Evolutionary conservation across 2,797 vertebrate genomes (phyloP).

Genomic region (Lithobates sylvaticus): DNA sequence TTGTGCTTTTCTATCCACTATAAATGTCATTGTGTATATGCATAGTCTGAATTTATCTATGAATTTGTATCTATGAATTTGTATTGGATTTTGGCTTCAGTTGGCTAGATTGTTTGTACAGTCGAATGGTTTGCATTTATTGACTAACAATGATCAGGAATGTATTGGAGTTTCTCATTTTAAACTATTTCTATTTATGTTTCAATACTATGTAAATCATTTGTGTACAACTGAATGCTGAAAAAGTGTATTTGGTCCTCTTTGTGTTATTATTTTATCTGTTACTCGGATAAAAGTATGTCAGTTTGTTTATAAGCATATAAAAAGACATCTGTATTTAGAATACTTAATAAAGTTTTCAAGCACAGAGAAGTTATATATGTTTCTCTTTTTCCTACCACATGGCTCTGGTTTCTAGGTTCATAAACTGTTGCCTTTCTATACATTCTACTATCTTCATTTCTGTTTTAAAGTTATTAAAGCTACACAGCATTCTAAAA

Average conservation of each 20-base stretch:
- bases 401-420: neutral
- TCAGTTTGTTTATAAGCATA: neutral
- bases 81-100: neutral
- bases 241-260: neutral
- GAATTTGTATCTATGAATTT: neutral
- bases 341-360: neutral
- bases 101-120: neutral
- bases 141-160: neutral
- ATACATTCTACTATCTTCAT: neutral
- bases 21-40: constrained; percentile 27
- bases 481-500: neutral
- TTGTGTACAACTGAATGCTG: too few species aligned
- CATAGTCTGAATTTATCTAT: neutral
- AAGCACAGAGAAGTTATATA: neutral
- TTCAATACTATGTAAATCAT: neutral
- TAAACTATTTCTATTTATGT: neutral
- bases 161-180: neutral
- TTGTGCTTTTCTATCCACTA: constrained; percentile 18
- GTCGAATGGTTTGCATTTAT: neutral
- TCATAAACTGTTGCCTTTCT: neutral
- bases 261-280: neutral
- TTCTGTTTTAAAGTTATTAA: neutral
- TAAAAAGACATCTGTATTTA: neutral
- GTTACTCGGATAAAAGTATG: neutral
- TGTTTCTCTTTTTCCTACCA: neutral